phyloP scores from a whole-genome alignment of 2,113 vertebrate species.

The Sitta europaea region DNA sequence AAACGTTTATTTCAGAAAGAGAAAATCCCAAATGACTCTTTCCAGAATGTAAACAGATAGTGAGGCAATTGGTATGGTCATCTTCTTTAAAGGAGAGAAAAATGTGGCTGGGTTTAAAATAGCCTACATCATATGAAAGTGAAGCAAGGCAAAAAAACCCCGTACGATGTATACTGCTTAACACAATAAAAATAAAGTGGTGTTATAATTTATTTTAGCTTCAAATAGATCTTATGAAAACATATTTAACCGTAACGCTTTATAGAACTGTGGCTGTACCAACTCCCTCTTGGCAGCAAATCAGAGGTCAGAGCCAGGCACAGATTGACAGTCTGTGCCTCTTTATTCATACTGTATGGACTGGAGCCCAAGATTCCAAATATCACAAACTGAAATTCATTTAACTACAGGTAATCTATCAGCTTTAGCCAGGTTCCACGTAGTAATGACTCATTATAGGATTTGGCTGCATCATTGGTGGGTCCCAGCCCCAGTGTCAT shows the following conservation, averaged over 20 bases:
- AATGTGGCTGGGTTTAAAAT: conserved; percentile 14
- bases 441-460: not conserved
- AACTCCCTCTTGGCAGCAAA: not conserved
- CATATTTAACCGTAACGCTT: not conserved
- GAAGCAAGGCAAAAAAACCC: not conserved
- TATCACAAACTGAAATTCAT: not conserved
- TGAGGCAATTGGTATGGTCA: conserved; percentile 50
- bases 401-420: not conserved
- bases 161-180: not conserved
- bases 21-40: conserved; percentile 47
- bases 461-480: not conserved
- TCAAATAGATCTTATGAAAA: conserved; percentile 19
- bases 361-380: not conserved
- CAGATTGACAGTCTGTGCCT: not conserved
- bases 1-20: conserved; percentile 66
- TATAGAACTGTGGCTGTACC: not conserved
- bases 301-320: not conserved
- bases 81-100: conserved; percentile 18
- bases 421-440: not conserved
- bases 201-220: not conserved
- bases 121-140: not conserved
- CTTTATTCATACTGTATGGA: not conserved
- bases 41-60: conserved; percentile 61
- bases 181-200: conserved; percentile 47
- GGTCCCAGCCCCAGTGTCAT: no score